These are phyloP conservation scores for Philotrypesis tridentata DNA, from an alignment of 1,140 invertebrate genomes.

Conservation along the genomic window DNA sequence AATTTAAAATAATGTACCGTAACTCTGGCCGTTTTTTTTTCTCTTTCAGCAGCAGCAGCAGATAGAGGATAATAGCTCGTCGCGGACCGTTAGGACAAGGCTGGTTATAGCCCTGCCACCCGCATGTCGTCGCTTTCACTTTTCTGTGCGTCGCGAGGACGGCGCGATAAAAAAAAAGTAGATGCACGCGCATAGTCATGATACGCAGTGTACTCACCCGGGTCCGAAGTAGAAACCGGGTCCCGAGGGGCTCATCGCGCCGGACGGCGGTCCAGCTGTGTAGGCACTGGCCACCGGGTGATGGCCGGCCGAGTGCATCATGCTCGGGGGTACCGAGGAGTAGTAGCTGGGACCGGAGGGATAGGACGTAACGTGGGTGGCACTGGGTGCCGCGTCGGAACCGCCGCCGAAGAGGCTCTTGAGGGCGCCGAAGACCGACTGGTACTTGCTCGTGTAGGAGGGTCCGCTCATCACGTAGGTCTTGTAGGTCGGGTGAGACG, in stretches of 20 bases:
- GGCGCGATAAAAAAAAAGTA: not conserved
- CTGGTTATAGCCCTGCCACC: too few relatives aligned
- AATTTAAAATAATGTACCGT: too few relatives aligned
- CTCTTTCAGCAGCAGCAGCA: too few relatives aligned
- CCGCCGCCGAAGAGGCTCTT: conserved; percentile 41
- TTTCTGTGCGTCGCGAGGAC: too few relatives aligned
- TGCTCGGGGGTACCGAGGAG: not conserved
- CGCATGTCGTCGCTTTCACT: not conserved
- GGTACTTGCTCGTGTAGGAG: conserved; percentile 29
- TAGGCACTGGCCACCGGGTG: not conserved
- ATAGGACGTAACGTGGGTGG: conserved; percentile 11
- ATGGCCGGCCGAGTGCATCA: not conserved
- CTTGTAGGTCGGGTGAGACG: conserved; percentile 18
- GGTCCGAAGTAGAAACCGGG: conserved; percentile 30
- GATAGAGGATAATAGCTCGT: too few relatives aligned
- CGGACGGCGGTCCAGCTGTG: not conserved
- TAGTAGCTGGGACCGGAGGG: not conserved
- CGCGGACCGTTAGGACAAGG: too few relatives aligned
- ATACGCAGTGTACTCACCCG: conserved; percentile 22
- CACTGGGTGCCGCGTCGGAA: conserved; percentile 22
- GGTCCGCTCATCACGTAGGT: conserved; percentile 28
- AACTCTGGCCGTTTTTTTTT: too few relatives aligned
- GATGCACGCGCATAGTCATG: too few relatives aligned
- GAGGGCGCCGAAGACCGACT: conserved; percentile 39
- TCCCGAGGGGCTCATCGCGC: not conserved